Base-by-base conservation (phyloP, 2,888 invertebrate species). In the Nezara viridula region DNA sequence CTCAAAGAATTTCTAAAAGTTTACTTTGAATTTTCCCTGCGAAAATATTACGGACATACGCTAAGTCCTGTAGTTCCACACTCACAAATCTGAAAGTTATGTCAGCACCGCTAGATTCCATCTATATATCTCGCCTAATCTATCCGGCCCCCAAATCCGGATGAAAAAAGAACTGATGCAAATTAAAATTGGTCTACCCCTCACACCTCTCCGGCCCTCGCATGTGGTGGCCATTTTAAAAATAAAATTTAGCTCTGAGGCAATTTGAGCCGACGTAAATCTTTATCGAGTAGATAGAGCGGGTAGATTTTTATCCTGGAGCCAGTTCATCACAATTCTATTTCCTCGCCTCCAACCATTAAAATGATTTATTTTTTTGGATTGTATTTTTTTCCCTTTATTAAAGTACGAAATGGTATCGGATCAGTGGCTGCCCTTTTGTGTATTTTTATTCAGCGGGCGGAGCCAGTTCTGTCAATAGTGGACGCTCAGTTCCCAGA, bases 191-290 rank as follows among this genome's bases (percentile, higher is more conserved):
- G 66, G 32, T 73, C 66, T 24, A 4, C 60, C 27, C 27, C 27
- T 14, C 10, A n/a, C n/a, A 24, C n/a, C 60, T 5, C 77, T 21
- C 16, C 73, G 40, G 24, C 81, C 14, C 24, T 47, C 40, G n/a
- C 44, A 40, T 81, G 81, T 47, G 81, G 44, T 47, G 2, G 81
- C 81, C 81, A 81, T 81, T 81, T 81, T 81, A 44, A 81, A 81
- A 81, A 81, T 81, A 81, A 81, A 81, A 81, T 81, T 81, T 81
- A 44, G 21, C 44, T n/a, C 44, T 24, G 81, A 81, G 81, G 81
- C 81, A 81, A 81, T 81, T 81, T 81, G 44, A 81, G 81, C 81
- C n/a, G 81, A 21, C 81, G 81, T 81, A 81, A 81, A 81, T 81
- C 81, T 81, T 81, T 81, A 81, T 81, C 81, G 81, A 81, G 44